Evolutionary conservation across 2,888 invertebrate genomes (phyloP).

Genomic region (Hirtodrosophila trivittata): DNA sequence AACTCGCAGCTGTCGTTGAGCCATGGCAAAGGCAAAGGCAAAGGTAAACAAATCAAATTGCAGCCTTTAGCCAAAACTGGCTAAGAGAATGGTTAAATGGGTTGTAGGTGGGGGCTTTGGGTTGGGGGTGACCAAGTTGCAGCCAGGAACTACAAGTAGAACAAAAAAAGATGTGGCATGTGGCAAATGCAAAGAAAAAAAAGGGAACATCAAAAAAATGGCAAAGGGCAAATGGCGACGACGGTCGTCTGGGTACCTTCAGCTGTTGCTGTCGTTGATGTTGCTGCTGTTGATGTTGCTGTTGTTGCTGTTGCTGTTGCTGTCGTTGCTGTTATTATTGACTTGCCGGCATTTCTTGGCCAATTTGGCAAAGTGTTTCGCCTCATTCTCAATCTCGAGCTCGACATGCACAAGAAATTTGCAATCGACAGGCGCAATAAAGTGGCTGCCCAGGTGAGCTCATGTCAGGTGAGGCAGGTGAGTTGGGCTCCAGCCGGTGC

Average conservation of each 20-base stretch:
- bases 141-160: constrained; percentile 20
- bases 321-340: constrained; percentile 50
- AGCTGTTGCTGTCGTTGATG: constrained; percentile 1
- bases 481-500: constrained; percentile 47
- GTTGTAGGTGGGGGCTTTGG: not conserved
- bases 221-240: constrained; percentile 38
- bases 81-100: constrained; percentile 1
- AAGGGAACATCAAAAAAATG: constrained; percentile 10
- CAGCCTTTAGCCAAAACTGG: constrained; percentile 22
- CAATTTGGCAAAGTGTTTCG: constrained; percentile 77
- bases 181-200: constrained; percentile 15
- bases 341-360: constrained; percentile 68
- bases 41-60: constrained; percentile 67
- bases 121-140: constrained; percentile 9
- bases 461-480: not conserved
- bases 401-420: constrained; percentile 55
- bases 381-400: constrained; percentile 30
- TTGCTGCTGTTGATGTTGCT: constrained; percentile 1
- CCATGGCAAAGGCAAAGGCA: constrained; percentile 17
- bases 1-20: constrained; percentile 4
- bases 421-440: constrained; percentile 75
- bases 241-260: constrained; percentile 42
- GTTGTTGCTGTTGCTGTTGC: not conserved
- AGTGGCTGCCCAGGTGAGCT: constrained; percentile 24
- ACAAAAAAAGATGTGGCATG: constrained; percentile 4